Base-by-base conservation (phyloP, 2,888 invertebrate genomes). In the Limnephilus lunatus region DNA sequence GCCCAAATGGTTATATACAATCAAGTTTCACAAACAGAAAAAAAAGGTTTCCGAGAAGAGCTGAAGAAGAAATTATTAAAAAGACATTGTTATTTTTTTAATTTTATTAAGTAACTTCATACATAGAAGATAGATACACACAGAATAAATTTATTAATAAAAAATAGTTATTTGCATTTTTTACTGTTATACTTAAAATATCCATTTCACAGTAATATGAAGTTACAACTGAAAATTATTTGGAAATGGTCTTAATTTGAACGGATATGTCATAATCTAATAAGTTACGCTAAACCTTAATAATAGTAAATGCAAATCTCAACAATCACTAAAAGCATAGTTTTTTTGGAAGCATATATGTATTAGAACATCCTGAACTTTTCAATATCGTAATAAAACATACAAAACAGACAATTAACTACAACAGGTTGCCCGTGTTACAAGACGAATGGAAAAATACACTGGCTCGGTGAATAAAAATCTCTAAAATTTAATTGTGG, bases 241-340 rank as follows among this genome's bases (percentile, higher is more conserved):
- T 83, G 35, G 35, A 83, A 83, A 25, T 35, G 25, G 83, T 35
- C 35, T 25, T 35, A 32, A 25, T 83, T 32, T 32, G 15, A 83
- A 83, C 11, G n/a, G 83, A 31, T 83, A 19, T 68, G 25, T 68
- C 68, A 25, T 68, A 68, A 68, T 83, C 83, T 39, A 35, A 83
- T 7, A 35, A 83, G 39, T 35, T 83, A 83, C 30, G 35, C 44
- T 86, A 44, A 68, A 68, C 53, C 87, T 87, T 87, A 87, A 87
- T 7, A 87, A 87, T 48, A 87, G 19, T 87, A 87, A 87, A 87
- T 87, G 53, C 87, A 87, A 87, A 87, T 32, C 31, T 87, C 15
- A 39, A 68, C n/a, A 25, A 44, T 44, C 86, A 86, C 86, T 86
- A 86, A 25, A 86, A 86, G 86, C 86, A 44, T n/a, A n/a, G 30